These are phyloP conservation scores for Phrynocephalus versicolor DNA, from an alignment of 2,113 vertebrate species.

Conservation along the genomic window DNA sequence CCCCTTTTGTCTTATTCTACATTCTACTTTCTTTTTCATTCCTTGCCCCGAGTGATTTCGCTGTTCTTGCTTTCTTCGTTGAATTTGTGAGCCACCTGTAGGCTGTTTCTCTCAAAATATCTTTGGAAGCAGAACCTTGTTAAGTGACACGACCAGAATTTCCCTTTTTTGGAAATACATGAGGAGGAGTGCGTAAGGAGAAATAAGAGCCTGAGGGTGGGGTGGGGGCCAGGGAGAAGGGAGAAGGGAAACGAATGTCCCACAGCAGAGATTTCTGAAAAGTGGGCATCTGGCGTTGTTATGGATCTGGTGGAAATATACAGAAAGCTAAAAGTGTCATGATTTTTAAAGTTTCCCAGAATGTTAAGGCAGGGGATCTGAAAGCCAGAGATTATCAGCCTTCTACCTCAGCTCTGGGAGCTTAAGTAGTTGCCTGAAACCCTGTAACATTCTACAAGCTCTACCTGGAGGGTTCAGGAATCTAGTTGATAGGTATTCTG, in stretches of 20 bases:
- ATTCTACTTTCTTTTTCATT: conserved; percentile 43
- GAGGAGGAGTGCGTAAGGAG: no score
- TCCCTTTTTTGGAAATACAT: neutral
- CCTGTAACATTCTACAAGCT: neutral
- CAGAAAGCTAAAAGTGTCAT: neutral
- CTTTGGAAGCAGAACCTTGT: neutral
- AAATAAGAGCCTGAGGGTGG: neutral
- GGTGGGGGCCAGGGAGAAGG: neutral
- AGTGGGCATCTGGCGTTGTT: neutral
- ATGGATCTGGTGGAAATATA: neutral
- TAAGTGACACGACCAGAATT: neutral
- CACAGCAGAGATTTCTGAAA: neutral
- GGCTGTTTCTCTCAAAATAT: neutral
- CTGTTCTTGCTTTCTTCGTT: conserved; percentile 6
- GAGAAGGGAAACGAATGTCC: neutral
- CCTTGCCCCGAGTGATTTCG: conserved; percentile 46
- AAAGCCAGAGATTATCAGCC: neutral
- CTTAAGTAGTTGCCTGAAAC: no score
- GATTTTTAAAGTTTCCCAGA: neutral
- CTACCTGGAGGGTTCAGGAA: accelerated
- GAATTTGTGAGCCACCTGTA: conserved; percentile 30
- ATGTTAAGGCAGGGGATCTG: neutral
- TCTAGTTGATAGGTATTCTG: neutral
- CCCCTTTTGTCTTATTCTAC: conserved; percentile 59
- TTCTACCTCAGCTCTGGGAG: neutral